These are phyloP conservation scores for Drosophila leontia DNA, from an alignment of 1,140 invertebrate species.

Conservation along the genomic window DNA sequence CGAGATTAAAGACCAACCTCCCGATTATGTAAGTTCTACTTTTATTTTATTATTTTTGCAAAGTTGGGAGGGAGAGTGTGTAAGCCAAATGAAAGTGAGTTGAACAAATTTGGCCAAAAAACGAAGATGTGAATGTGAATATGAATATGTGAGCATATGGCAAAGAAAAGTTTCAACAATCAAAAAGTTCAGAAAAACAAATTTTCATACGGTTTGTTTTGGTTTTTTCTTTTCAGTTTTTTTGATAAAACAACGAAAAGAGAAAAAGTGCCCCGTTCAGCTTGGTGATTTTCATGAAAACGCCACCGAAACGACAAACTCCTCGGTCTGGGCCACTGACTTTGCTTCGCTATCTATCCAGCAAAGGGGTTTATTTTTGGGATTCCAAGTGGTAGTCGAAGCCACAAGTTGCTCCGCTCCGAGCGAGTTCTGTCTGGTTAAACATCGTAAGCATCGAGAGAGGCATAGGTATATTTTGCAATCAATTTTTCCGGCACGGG, in stretches of 20 bases:
- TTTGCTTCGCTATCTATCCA: slow-evolving; percentile 41
- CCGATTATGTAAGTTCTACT: slow-evolving; percentile 68
- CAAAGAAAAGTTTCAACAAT: slow-evolving; percentile 58
- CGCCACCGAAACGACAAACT: slow-evolving; percentile 69
- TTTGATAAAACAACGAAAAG: slow-evolving; percentile 55
- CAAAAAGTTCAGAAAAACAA: slow-evolving; percentile 71
- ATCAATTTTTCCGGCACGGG: slow-evolving; percentile 73
- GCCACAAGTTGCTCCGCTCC: slow-evolving; percentile 36
- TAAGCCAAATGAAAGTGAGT: slow-evolving; percentile 71
- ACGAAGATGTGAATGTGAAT: slow-evolving; percentile 15
- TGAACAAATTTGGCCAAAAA: slow-evolving; percentile 56
- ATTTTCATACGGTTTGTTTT: slow-evolving; percentile 76
- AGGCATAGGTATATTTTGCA: slow-evolving; percentile 53
- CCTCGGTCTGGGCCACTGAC: slow-evolving; percentile 63
- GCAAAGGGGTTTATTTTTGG: slow-evolving; percentile 24
- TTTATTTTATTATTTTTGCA: slow-evolving; percentile 58
- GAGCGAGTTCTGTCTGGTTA: slow-evolving; percentile 66
- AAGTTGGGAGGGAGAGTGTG: slow-evolving; percentile 31
- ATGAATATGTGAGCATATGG: slow-evolving; percentile 24
- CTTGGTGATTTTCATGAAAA: slow-evolving; percentile 76
- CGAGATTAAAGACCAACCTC: slow-evolving; percentile 32
- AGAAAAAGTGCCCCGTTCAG: slow-evolving; percentile 63
- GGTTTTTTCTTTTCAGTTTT: slow-evolving; percentile 62
- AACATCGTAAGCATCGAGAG: slow-evolving; percentile 62
- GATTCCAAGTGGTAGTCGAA: slow-evolving; percentile 20